These are phyloP conservation scores for Beaufortia kweichowensis DNA, from an alignment of 2,113 vertebrate genomes.

Conservation along the genomic window DNA sequence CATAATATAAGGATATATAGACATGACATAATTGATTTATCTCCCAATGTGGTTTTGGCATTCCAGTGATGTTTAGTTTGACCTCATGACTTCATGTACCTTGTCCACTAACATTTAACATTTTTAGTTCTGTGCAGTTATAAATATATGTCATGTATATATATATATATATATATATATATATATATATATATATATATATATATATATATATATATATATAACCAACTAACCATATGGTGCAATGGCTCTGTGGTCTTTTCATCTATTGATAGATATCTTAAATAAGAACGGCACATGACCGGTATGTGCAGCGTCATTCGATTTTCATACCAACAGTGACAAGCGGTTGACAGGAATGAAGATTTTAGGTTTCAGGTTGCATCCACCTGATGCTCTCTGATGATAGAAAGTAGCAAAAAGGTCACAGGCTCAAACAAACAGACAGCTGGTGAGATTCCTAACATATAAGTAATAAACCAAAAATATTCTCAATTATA, in stretches of 20 bases:
- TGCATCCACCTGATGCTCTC: background rate
- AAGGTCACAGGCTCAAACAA: background rate
- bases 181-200: too few relatives aligned
- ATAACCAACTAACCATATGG: too few relatives aligned
- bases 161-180: too few relatives aligned
- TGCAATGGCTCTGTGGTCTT: background rate
- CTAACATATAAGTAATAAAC: background rate
- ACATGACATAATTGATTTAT: conserved; percentile 15
- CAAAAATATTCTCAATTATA: background rate
- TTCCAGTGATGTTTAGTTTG: background rate
- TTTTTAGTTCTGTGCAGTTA: conserved; percentile 5
- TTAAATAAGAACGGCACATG: conserved; percentile 35
- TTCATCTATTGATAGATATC: conserved; percentile 34
- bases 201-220: too few relatives aligned
- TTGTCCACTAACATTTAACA: background rate
- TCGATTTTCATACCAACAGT: conserved; percentile 11
- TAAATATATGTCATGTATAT: too few relatives aligned
- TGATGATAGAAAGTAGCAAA: background rate
- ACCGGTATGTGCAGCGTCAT: conserved; percentile 20
- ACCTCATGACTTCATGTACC: background rate
- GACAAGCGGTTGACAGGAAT: conserved; percentile 3
- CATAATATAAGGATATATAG: background rate
- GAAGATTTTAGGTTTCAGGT: background rate
- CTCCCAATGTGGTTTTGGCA: conserved; percentile 4
- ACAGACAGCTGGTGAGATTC: background rate